Evolutionary conservation across 1,140 invertebrate genomes (phyloP).

Genomic region (Drosophila novamexicana): DNA sequence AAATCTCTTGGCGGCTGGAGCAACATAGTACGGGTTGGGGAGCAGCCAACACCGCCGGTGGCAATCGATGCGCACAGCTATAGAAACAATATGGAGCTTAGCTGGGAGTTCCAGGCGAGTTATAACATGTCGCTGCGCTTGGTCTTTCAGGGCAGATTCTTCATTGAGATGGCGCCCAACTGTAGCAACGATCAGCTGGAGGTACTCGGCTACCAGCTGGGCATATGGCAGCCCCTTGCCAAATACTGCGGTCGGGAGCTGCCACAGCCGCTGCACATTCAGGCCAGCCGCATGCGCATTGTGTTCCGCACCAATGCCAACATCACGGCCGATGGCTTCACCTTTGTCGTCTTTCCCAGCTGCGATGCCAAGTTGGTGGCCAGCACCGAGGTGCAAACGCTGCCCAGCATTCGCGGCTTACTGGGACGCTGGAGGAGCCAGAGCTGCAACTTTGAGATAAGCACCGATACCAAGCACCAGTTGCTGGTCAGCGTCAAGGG

Average conservation of each 20-base stretch:
- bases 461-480: conserved; percentile 32
- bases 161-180: conserved; percentile 88
- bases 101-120: conserved; percentile 88
- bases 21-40: conserved; percentile 21
- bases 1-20: neutral
- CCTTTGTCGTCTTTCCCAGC: conserved; percentile 85
- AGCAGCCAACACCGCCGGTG: conserved; percentile 10
- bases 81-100: conserved; percentile 89
- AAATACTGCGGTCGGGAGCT: conserved; percentile 89
- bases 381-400: conserved; percentile 84
- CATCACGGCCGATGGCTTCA: conserved; percentile 90
- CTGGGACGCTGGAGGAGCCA: neutral
- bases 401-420: neutral
- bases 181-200: conserved; percentile 93
- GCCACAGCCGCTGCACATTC: conserved; percentile 87
- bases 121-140: conserved; percentile 88
- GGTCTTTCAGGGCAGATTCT: conserved; percentile 86
- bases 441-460: conserved; percentile 45
- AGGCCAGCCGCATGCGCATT: conserved; percentile 88
- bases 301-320: conserved; percentile 89
- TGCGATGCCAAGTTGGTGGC: conserved; percentile 89
- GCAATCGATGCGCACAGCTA: conserved; percentile 45
- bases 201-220: conserved; percentile 84
- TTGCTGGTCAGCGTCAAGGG: conserved; percentile 42
- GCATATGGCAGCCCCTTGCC: conserved; percentile 86